Conservation (phyloP, 2,797 vertebrate species). For the Ficedula albicollis region DNA sequence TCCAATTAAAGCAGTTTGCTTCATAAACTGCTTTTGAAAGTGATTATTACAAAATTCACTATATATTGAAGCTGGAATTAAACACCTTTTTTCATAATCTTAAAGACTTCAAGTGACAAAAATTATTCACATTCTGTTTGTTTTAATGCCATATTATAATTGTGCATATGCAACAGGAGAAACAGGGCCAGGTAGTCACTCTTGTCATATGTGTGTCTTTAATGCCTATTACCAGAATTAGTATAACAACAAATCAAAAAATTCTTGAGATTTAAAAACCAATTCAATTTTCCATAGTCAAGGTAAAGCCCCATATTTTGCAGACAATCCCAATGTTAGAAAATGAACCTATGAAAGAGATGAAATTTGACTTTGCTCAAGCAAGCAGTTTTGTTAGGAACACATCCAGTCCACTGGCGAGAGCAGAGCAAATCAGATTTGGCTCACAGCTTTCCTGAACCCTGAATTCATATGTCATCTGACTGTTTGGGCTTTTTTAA, state of each 20-base stretch:
- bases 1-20: not conserved
- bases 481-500: not conserved
- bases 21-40: not conserved
- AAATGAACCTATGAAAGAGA: not conserved
- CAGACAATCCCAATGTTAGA: not conserved
- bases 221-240: not conserved
- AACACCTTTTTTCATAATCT: not conserved
- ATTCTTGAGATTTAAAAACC: not conserved
- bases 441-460: not conserved
- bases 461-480: not conserved
- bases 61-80: not conserved
- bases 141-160: not conserved
- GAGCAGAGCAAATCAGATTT: not conserved
- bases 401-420: accelerated
- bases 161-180: not conserved
- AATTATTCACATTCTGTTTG: not conserved
- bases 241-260: not conserved
- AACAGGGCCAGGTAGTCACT: not conserved
- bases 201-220: not conserved
- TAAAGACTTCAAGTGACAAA: not conserved
- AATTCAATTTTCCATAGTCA: not conserved
- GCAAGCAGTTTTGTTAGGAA: not conserved
- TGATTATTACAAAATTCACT: not conserved
- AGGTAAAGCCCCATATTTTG: not conserved
- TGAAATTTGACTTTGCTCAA: not conserved